Conservation (phyloP, 2,113 vertebrate genomes). For the Rhadina sibilatrix region DNA sequence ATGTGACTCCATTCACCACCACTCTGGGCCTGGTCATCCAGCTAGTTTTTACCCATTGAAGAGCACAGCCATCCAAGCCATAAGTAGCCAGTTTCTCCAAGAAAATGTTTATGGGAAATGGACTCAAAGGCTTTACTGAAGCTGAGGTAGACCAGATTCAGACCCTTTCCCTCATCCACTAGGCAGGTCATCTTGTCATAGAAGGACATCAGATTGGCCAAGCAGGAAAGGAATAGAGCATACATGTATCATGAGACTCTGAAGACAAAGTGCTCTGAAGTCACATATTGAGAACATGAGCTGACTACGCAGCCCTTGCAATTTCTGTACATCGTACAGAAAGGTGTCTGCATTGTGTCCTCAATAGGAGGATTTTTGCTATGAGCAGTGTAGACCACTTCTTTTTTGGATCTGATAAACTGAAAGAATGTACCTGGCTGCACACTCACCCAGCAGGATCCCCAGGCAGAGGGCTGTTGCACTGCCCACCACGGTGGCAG, state of each 20-base stretch:
- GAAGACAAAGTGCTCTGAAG: neutral
- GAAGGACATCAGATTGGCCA: neutral
- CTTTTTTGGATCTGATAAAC: neutral
- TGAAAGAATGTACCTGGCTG: accelerated
- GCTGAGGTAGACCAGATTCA: neutral
- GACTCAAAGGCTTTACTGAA: neutral
- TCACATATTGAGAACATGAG: neutral
- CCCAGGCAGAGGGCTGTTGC: slow-evolving; percentile 31
- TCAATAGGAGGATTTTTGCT: neutral
- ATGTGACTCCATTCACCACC: neutral
- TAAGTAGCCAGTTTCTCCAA: neutral
- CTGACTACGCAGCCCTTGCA: neutral
- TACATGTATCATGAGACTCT: accelerated
- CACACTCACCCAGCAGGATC: slow-evolving; percentile 72
- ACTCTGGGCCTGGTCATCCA: neutral
- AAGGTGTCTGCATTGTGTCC: neutral
- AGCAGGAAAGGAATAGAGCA: neutral
- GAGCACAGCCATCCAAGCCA: neutral
- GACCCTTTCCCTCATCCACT: neutral
- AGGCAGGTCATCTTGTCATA: neutral
- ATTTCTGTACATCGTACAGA: neutral
- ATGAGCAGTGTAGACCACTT: neutral
- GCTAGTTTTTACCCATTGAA: neutral
- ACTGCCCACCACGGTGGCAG: neutral
- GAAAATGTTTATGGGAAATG: neutral